Evolutionary conservation across 2,113 vertebrate genomes (phyloP).

Genomic region (Todiramphus chloris): DNA sequence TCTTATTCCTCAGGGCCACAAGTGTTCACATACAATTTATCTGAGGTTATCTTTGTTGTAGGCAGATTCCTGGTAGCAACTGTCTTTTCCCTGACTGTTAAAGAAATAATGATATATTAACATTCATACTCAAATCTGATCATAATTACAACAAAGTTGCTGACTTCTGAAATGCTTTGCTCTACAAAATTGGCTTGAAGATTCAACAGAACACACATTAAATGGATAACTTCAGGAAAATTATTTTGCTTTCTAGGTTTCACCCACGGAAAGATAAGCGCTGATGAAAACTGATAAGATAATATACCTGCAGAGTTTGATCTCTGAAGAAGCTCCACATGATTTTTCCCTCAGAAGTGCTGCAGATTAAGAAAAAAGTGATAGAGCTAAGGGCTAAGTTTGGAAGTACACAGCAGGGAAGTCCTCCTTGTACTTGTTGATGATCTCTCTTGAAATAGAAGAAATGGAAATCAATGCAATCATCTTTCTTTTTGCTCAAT

Average conservation of each 20-base stretch:
- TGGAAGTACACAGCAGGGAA: constrained; percentile 40
- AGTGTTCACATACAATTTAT: background rate
- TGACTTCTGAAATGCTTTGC: background rate
- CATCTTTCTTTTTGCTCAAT: constrained; percentile 16
- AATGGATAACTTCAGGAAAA: background rate
- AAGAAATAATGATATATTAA: background rate
- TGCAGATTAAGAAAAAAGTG: background rate
- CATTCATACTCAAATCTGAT: background rate
- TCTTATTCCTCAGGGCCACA: background rate
- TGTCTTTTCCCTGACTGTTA: background rate
- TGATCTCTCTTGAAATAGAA: constrained; percentile 33
- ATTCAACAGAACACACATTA: background rate
- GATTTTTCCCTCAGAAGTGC: background rate
- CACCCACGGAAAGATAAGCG: background rate
- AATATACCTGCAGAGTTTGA: background rate
- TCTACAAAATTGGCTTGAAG: background rate
- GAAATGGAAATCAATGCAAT: constrained; percentile 42
- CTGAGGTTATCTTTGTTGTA: background rate
- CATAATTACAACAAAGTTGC: background rate
- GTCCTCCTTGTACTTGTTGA: background rate
- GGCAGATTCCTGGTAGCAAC: background rate
- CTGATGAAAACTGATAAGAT: constrained; percentile 3
- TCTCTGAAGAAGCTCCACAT: background rate
- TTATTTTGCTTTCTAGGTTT: background rate
- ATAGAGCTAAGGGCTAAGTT: background rate